A percentile compares a stretch with the other conserved stretches of the same genome.
Conservation (phyloP, 2,888 invertebrate genomes). For the Mylabris sibirica region DNA sequence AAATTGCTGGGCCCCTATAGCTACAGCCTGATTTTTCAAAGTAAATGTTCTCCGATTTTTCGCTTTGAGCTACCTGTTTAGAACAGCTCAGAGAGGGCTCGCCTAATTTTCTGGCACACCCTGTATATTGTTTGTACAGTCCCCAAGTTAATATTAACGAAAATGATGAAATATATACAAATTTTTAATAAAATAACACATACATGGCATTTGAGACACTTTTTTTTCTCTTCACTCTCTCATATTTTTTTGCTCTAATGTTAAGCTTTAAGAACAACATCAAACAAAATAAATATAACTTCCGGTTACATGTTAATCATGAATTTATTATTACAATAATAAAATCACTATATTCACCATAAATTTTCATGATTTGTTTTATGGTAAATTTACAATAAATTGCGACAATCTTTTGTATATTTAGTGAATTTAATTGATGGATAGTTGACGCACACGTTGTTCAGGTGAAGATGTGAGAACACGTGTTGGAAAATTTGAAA, state of each 20-base stretch:
- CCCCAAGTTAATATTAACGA: background rate
- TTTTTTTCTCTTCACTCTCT: background rate
- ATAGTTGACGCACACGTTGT: background rate
- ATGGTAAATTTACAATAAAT: background rate
- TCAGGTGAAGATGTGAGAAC: background rate
- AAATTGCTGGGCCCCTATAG: no score
- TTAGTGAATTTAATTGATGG: background rate
- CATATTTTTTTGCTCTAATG: background rate
- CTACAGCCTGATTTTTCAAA: no score
- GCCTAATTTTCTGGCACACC: background rate
- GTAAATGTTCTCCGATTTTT: no score
- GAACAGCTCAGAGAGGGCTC: no score
- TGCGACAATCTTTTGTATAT: background rate
- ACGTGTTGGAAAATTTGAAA: background rate
- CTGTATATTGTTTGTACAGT: slow-evolving; percentile 1
- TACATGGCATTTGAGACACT: slow-evolving; percentile 1
- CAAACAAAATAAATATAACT: background rate
- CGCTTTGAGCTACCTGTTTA: no score
- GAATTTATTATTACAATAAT: background rate
- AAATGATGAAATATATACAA: background rate
- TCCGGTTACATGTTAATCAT: background rate
- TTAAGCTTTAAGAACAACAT: background rate
- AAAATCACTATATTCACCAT: background rate
- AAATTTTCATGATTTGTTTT: background rate
- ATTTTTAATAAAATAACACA: background rate